Evolutionary conservation across 2,888 invertebrate species (phyloP).

Genomic region (Fragum sueziense): DNA sequence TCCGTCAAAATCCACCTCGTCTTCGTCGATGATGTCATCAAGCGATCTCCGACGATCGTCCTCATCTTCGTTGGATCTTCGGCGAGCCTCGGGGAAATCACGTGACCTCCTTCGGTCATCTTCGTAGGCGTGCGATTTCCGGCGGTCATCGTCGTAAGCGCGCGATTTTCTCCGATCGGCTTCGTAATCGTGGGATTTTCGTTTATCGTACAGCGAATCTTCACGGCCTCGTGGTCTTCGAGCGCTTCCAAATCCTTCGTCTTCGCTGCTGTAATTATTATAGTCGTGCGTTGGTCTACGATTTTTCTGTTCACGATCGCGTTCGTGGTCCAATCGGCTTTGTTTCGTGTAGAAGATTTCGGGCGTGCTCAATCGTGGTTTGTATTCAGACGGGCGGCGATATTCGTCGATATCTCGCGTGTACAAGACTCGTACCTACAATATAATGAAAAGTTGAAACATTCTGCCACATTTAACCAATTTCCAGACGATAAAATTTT

Average conservation of each 20-base stretch:
- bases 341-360: slow-evolving; percentile 56
- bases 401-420: slow-evolving; percentile 43
- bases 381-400: slow-evolving; percentile 17
- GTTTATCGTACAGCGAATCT: background rate
- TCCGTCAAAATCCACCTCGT: background rate
- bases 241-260: slow-evolving; percentile 16
- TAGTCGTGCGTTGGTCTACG: background rate
- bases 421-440: slow-evolving; percentile 55
- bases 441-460: too few relatives aligned
- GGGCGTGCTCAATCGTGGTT: slow-evolving; percentile 49
- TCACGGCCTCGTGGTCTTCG: background rate
- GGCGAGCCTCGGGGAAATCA: background rate
- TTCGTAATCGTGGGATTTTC: slow-evolving; percentile 8
- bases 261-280: background rate
- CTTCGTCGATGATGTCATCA: background rate
- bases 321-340: slow-evolving; percentile 10
- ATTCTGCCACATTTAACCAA: too few relatives aligned
- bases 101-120: slow-evolving; percentile 1
- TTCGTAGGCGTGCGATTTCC: background rate
- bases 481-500: too few relatives aligned
- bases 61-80: background rate
- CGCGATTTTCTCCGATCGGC: slow-evolving; percentile 2
- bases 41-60: background rate
- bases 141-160: background rate
- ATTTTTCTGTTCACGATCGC: background rate